phyloP scores from a whole-genome alignment of 2,113 vertebrate species.

The Manacus vitellinus region DNA sequence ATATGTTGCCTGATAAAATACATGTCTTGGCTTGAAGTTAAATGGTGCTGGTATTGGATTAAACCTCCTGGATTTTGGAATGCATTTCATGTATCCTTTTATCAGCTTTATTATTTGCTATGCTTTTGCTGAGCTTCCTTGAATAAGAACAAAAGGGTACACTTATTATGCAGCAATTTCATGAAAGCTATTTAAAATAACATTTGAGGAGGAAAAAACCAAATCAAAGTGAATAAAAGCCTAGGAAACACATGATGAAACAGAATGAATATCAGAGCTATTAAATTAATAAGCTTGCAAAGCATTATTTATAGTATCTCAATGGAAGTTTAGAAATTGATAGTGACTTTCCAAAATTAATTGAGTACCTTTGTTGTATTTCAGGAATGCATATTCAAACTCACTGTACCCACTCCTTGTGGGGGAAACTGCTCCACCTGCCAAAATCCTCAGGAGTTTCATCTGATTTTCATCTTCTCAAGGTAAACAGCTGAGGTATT shows the following conservation, averaged over 20 bases:
- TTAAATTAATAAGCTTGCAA: slow-evolving; percentile 59
- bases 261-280: slow-evolving; percentile 38
- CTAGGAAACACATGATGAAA: slow-evolving; percentile 48
- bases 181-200: slow-evolving; percentile 53
- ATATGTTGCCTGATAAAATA: neutral
- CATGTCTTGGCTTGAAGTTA: neutral
- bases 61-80: neutral
- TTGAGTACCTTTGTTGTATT: slow-evolving; percentile 32
- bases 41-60: neutral
- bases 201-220: slow-evolving; percentile 51
- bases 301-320: slow-evolving; percentile 43
- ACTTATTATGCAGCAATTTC: slow-evolving; percentile 31
- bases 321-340: slow-evolving; percentile 43
- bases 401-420: neutral
- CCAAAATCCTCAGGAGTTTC: neutral
- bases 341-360: slow-evolving; percentile 42
- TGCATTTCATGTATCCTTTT: slow-evolving; percentile 30
- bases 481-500: neutral
- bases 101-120: slow-evolving; percentile 47
- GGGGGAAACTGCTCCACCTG: neutral
- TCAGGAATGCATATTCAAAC: neutral
- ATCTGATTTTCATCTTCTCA: slow-evolving; percentile 11
- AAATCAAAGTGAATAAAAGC: slow-evolving; percentile 63
- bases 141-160: slow-evolving; percentile 28
- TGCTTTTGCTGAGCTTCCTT: slow-evolving; percentile 21